Evolutionary conservation across 2,797 vertebrate genomes (phyloP).

Genomic region (Coilia nasus): DNA sequence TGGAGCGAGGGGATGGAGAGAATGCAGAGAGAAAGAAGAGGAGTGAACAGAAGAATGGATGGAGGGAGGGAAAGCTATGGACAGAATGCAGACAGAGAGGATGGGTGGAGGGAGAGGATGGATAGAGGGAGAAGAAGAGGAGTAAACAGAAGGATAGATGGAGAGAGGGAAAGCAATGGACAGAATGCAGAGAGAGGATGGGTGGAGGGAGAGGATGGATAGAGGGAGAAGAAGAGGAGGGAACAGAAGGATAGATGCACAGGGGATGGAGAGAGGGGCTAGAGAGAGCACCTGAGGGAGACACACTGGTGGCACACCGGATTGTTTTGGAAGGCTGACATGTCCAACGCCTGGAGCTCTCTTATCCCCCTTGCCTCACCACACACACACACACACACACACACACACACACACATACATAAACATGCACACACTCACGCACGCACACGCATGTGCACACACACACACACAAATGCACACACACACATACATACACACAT

Average conservation of each 20-base stretch:
- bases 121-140: not conserved
- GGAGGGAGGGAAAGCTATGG: no score
- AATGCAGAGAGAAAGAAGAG: no score
- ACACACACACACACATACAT: not conserved
- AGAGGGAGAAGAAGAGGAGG: not conserved
- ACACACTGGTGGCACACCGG: not conserved
- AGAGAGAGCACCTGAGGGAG: no score
- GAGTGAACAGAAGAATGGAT: no score
- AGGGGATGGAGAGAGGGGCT: not conserved
- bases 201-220: not conserved
- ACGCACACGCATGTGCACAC: not conserved
- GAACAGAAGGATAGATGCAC: not conserved
- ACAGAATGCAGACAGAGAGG: no score
- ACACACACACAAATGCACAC: not conserved
- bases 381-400: not conserved
- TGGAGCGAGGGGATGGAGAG: no score
- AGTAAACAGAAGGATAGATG: not conserved
- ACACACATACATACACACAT: no score
- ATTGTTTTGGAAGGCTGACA: constrained; percentile 28
- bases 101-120: no score
- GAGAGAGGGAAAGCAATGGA: not conserved
- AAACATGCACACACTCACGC: not conserved
- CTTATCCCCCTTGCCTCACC: no score
- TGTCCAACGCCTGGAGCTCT: not conserved
- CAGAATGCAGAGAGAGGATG: not conserved